phyloP scores from a whole-genome alignment of 2,797 vertebrate genomes.

The Falco peregrinus region DNA sequence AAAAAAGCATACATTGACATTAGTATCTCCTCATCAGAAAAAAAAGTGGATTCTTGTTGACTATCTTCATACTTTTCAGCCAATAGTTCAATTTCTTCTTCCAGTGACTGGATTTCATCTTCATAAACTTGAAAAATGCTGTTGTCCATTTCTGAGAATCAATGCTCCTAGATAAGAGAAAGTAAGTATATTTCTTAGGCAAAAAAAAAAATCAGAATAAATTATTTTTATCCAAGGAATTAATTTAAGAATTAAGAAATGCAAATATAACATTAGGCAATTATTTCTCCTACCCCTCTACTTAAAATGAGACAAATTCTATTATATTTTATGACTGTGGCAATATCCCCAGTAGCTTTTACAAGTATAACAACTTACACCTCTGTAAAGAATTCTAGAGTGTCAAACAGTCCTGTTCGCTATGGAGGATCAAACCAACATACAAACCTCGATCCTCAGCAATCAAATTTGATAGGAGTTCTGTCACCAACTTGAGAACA shows the following conservation, averaged over 20 bases:
- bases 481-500: not conserved
- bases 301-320: not conserved
- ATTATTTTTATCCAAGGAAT: not conserved
- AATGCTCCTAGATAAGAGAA: not conserved
- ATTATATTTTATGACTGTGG: not conserved
- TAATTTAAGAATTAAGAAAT: not conserved
- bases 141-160: slow-evolving; percentile 47
- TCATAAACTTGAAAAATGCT: slow-evolving; percentile 68
- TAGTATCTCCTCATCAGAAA: slow-evolving; percentile 70
- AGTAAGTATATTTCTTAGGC: not conserved
- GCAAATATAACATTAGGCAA: not conserved
- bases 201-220: not conserved
- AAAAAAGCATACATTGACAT: slow-evolving; percentile 73
- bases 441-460: not conserved
- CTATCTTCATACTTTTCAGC: slow-evolving; percentile 64
- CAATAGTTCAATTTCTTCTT: slow-evolving; percentile 78
- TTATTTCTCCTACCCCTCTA: not conserved
- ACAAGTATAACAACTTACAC: not conserved
- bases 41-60: slow-evolving; percentile 42
- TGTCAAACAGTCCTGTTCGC: not conserved
- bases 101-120: slow-evolving; percentile 76
- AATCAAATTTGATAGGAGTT: not conserved
- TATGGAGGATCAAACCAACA: not conserved
- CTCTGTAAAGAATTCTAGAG: not conserved
- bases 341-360: not conserved